Percentiles rank a stretch among this genome's conserved stretches.
Conservation (phyloP, 2,113 vertebrate genomes). For the Gracilinanus agilis region DNA sequence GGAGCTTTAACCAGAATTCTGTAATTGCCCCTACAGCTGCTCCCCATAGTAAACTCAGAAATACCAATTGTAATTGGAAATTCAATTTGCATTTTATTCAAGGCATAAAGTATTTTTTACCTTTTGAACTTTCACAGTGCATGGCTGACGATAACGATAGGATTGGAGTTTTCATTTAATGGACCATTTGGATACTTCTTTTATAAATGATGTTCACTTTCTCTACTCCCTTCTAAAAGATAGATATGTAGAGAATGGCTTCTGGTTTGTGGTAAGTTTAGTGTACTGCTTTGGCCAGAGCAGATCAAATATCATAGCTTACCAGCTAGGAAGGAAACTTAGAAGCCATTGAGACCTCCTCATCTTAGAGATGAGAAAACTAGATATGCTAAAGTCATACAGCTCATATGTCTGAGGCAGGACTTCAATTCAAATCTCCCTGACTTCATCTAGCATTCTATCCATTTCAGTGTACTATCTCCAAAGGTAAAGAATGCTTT, state of each 20-base stretch:
- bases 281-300: slow-evolving; percentile 41
- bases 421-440: not conserved
- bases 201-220: not conserved
- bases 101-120: slow-evolving; percentile 19
- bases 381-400: not conserved
- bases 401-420: not conserved
- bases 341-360: not conserved
- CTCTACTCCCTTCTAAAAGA: slow-evolving; percentile 57
- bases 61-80: slow-evolving; percentile 53
- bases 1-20: slow-evolving; percentile 68
- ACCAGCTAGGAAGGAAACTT: not conserved
- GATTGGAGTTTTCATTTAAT: slow-evolving; percentile 1
- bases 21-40: slow-evolving; percentile 57
- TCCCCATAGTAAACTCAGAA: slow-evolving; percentile 58
- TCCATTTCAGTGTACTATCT: too few species aligned
- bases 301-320: not conserved
- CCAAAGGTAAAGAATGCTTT: too few species aligned
- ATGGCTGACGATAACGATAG: too few species aligned
- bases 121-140: slow-evolving; percentile 64
- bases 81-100: slow-evolving; percentile 57
- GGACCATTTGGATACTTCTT: slow-evolving; percentile 27
- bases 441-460: too few species aligned
- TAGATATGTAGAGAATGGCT: slow-evolving; percentile 54
- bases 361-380: not conserved
- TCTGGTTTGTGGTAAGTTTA: slow-evolving; percentile 69